Evolutionary conservation across 2,888 invertebrate species (phyloP).

Genomic region (Keiferia lycopersicella): DNA sequence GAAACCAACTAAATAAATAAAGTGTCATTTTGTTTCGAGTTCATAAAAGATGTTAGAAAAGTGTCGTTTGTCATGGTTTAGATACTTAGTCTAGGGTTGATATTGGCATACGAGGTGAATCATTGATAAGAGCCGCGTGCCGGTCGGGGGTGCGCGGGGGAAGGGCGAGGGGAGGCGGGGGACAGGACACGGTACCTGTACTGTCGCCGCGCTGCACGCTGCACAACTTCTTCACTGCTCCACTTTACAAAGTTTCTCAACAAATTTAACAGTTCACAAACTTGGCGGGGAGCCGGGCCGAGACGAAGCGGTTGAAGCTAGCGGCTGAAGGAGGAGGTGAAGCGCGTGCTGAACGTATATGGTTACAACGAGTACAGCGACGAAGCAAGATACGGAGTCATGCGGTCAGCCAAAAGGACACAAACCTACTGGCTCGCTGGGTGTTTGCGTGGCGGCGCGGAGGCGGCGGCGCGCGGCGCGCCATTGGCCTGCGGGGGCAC

Average conservation of each 20-base stretch:
- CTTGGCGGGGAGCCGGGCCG: conserved; percentile 49
- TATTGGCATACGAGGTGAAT: conserved; percentile 53
- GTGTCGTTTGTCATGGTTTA: conserved; percentile 6
- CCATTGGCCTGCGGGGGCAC: conserved; percentile 76
- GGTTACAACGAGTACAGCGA: conserved; percentile 77
- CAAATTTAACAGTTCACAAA: conserved; percentile 60
- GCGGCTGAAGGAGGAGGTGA: conserved; percentile 60
- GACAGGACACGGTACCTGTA: conserved; percentile 67
- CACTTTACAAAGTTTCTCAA: conserved; percentile 62
- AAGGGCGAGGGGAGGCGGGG: conserved; percentile 44
- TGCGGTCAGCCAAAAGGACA: conserved; percentile 83
- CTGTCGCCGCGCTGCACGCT: conserved; percentile 63
- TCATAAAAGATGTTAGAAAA: conserved; percentile 3
- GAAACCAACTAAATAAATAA: conserved; percentile 3
- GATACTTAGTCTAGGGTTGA: conserved; percentile 38
- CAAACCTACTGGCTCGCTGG: conserved; percentile 80
- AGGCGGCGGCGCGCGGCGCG: conserved; percentile 67
- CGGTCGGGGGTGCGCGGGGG: conserved; percentile 40
- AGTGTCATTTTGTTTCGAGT: not conserved
- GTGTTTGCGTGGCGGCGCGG: conserved; percentile 61
- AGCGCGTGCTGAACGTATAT: conserved; percentile 76
- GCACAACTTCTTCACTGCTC: conserved; percentile 59
- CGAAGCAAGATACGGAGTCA: conserved; percentile 82
- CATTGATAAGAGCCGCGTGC: conserved; percentile 55
- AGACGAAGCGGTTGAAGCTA: conserved; percentile 63